Percentiles rank a stretch among this genome's conserved stretches.
phyloP scores from a whole-genome alignment of 2,888 invertebrate genomes.

The Teleogryllus oceanicus region DNA sequence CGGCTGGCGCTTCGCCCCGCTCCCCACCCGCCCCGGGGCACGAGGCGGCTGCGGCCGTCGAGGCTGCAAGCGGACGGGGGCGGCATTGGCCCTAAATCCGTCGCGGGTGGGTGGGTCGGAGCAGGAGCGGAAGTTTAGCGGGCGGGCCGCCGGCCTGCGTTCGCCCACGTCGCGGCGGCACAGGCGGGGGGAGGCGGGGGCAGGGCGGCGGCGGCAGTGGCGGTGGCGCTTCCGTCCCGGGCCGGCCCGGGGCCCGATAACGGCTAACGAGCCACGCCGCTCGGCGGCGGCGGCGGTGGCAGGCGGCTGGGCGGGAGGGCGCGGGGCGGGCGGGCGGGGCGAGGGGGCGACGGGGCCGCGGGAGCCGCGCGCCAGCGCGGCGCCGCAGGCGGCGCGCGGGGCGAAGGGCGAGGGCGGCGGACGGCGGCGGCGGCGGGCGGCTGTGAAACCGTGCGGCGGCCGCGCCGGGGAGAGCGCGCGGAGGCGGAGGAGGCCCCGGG shows the following conservation, averaged over 20 bases:
- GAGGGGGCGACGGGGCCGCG: neutral
- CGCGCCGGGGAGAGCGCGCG: neutral
- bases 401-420: neutral
- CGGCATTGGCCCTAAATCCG: neutral
- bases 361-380: slow-evolving; percentile 33
- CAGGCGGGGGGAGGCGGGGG: neutral
- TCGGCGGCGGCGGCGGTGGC: neutral
- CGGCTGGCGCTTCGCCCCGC: slow-evolving; percentile 52
- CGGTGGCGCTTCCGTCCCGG: slow-evolving; percentile 8
- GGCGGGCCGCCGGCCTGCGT: slow-evolving; percentile 29
- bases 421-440: neutral
- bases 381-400: slow-evolving; percentile 28
- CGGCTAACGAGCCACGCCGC: slow-evolving; percentile 1
- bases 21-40: neutral
- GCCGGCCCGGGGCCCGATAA: neutral
- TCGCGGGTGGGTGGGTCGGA: slow-evolving; percentile 28
- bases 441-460: slow-evolving; percentile 8
- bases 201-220: neutral
- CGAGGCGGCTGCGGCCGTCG: slow-evolving; percentile 44
- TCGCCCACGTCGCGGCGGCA: slow-evolving; percentile 21
- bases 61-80: neutral
- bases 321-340: neutral
- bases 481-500: neutral
- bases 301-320: slow-evolving; percentile 33
- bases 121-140: slow-evolving; percentile 24